Evolutionary conservation across 2,888 invertebrate species (phyloP), one percentile per base, ranked within the genome.

Genomic region (Drosophila histrio): DNA sequence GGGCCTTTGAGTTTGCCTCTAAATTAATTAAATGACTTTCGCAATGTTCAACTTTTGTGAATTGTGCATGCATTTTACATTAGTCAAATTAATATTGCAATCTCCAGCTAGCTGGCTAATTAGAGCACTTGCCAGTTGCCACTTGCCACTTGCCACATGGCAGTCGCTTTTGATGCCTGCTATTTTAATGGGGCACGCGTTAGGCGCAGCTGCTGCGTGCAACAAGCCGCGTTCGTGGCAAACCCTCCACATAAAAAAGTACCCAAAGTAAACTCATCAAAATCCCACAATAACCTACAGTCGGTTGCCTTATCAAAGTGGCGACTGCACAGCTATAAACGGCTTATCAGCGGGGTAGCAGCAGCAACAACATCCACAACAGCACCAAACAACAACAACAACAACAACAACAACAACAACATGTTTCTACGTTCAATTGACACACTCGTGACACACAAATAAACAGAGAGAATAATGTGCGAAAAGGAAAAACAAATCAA

Each of bases 1-100:
- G 43, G 8, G 41, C 1, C 17, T 28, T n/a, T 11, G 36, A 57
- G 30, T 13, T 13, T 30, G 36, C 28, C 30, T 53, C 22, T 44
- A 24, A 72, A 83, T 83, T 86, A 85, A 85, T 85, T 87, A 87
- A 85, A 82, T 78, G 76, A 88, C 81, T 61, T 54, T 59, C 54
- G 44, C 61, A 57, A 49, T 73, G 64, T 58, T 70, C 28, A 83
- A 77, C 36, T 82, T 86, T 76, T 60, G 68, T 58, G 60, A 54
- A 63, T 65, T 65, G 71, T 66, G 68, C 74, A 61, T 65, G 74
- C 58, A 62, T 65, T 70, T 47, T 73, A 75, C 82, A 84, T 87
- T 84, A 85, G 75, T 52, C 65, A 70, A 82, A 82, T 87, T 74
- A 77, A 85, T 77, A 72, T 74, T 63, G n/a, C 32, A 53, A 77